Base-by-base conservation (phyloP, 2,888 invertebrate species). In the Eueremaeus valkanovi region DNA sequence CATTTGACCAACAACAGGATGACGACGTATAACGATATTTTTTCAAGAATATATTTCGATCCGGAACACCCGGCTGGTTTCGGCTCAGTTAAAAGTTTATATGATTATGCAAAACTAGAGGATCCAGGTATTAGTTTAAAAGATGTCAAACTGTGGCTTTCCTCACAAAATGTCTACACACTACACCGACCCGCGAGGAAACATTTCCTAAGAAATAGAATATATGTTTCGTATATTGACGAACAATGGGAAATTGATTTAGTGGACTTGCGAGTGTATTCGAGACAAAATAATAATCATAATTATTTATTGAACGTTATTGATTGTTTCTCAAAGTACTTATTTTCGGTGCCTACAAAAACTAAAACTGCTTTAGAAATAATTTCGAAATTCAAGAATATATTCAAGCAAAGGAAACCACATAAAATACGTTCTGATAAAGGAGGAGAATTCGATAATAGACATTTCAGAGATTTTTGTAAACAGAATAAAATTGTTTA, bases 211-310 rank as follows among this genome's bases (percentile, higher is more conserved):
- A 55, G 77, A 31, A 78, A 78, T 27, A 31, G 49, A 66, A 77
- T 77, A 2, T 76, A 76, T 27, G 80, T 81, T 9, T 61, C 66
- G 24, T 77, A 76, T 24, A 77, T 80, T 18, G 79, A 81, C 55
- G 77, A 79, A 9, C 80, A 80, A 73, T 79, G 78, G 76, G 78
- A 80, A 68, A 76, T 78, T 24, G 80, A 81, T 72, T 72, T 80
- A 24, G 80, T 78, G 1, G 80, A 80, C n/a, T 16, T 73, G 73
- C 16, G 21, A 33, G 73, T n/a, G n/a, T n/a, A n/a, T n/a, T n/a
- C n/a, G n/a, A n/a, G n/a, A n/a, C n/a, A n/a, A n/a, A n/a, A n/a
- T n/a, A n/a, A n/a, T n/a, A n/a, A n/a, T n/a, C n/a, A n/a, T n/a
- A n/a, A n/a, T n/a, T n/a, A n/a, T n/a, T n/a, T n/a, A n/a, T n/a